A percentile compares a stretch with the other conserved stretches of the same genome.
Conservation (phyloP, 2,797 vertebrate genomes). For the Cyclopterus lumpus region DNA sequence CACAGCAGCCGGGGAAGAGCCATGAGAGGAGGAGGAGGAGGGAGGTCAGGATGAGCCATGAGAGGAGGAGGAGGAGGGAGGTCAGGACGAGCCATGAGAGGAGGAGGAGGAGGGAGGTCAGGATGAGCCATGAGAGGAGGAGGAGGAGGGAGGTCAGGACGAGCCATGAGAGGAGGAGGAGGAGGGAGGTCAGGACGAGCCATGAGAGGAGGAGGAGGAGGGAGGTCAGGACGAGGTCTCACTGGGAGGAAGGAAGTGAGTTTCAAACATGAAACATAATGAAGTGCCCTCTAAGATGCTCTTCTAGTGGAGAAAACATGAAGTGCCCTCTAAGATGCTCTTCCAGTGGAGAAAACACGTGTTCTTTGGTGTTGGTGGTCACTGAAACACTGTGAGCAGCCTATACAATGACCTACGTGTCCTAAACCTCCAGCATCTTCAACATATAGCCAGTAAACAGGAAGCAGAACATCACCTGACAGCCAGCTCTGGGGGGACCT, state of each 20-base stretch:
- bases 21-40: neutral
- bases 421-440: too few species aligned
- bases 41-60: too few species aligned
- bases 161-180: accelerated
- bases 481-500: constrained; percentile 17
- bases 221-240: neutral
- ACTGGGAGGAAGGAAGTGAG: neutral
- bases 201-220: neutral
- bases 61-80: neutral
- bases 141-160: neutral
- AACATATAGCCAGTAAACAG: neutral
- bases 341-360: too few species aligned
- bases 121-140: neutral
- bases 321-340: too few species aligned
- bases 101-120: neutral
- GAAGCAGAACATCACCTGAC: constrained; percentile 1
- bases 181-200: accelerated
- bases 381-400: too few species aligned
- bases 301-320: too few species aligned
- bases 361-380: too few species aligned
- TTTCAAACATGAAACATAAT: neutral
- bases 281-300: too few species aligned
- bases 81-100: too few species aligned
- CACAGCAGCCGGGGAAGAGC: neutral
- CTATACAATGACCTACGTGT: neutral